Evolutionary conservation across 2,113 vertebrate species (phyloP).

Genomic region (Muntiacus reevesi): DNA sequence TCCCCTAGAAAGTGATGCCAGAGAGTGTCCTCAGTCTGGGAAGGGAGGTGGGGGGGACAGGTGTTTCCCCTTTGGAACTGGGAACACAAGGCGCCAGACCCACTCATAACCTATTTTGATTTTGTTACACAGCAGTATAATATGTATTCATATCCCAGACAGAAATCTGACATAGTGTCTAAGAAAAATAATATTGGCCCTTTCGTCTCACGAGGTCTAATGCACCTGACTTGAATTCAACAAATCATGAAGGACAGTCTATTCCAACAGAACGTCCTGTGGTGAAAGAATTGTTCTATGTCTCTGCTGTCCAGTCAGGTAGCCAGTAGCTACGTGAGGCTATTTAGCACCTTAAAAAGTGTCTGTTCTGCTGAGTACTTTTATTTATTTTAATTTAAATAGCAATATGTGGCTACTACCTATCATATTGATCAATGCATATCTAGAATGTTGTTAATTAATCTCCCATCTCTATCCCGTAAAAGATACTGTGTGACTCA

Average conservation of each 20-base stretch:
- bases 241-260: not conserved
- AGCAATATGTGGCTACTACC: not conserved
- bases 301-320: not conserved
- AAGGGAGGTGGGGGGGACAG: not conserved
- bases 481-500: not conserved
- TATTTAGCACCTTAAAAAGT: not conserved
- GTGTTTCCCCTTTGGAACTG: not conserved
- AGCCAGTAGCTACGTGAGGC: not conserved
- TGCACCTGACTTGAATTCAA: not conserved
- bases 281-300: not conserved
- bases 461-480: not conserved
- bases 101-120: not conserved
- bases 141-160: not conserved
- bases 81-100: rapidly evolving
- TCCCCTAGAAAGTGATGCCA: not conserved
- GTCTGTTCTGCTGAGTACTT: not conserved
- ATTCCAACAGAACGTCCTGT: not conserved
- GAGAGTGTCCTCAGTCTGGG: not conserved
- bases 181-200: not conserved
- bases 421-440: not conserved
- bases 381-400: not conserved
- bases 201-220: not conserved
- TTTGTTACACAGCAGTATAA: not conserved
- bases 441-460: not conserved
- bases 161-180: not conserved